Base-by-base conservation (phyloP, 2,797 vertebrate species). In the Lepilemur ruficaudatus region DNA sequence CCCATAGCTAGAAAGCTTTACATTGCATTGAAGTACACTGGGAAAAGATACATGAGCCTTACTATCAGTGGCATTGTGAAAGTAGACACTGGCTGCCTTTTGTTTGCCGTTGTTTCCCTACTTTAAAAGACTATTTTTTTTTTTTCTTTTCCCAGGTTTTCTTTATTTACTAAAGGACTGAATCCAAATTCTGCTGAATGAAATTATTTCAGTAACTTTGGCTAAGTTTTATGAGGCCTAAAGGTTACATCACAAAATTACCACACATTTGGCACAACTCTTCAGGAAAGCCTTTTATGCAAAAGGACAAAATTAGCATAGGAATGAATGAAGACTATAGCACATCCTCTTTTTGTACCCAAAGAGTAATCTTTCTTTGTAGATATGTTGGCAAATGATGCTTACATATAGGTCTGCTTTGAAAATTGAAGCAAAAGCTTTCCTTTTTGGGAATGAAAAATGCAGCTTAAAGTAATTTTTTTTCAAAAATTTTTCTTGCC, bases 291-390 rank as follows among this genome's bases (percentile, higher is more conserved):
- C 0, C 43, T 96, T 96, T 95, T 93, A 85, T 92, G 80, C 28
- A 89, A 91, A 97, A 96, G 72, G 87, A 4, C 88, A 97, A 70
- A 98, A 97, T 97, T 98, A 97, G 75, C 87, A 65, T 75, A 91
- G 80, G 69, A 83, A 63, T 35, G 38, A 93, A 55, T 12, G 72
- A 95, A 94, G 65, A 97, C 96, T 89, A 28, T 82, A 97, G 85
- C 32, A 0, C 91, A 65, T 93, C 89, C 15, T 88, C 22, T 92
- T 80, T 83, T 82, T 89, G 41, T 48, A 86, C 32, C 23, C 30
- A 88, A 79, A 25, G 23, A 85, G 4, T 79, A 78, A 72, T 73
- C 23, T 95, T 95, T 98, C 85, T 97, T 32, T 48, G 72, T 87
- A 76, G 92, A 32, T 41, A 55, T 69, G 38, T 76, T 97, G 91